Base-by-base conservation (phyloP, 1,140 invertebrate species). In the Drosophila mayri region DNA sequence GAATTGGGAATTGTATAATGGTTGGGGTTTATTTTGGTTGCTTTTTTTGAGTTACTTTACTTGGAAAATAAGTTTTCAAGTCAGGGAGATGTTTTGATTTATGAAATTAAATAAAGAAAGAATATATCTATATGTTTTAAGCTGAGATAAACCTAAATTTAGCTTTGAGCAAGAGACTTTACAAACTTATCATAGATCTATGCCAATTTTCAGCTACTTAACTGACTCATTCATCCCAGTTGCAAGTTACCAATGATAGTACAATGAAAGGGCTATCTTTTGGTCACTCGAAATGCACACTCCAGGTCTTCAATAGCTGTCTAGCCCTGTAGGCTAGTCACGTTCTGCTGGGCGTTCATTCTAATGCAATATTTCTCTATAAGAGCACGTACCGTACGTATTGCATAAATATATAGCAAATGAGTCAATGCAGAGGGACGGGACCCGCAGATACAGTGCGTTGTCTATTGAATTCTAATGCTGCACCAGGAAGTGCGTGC, bases 401-500 rank as follows among this genome's bases (percentile, higher is more conserved):
- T 70, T 49, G 73, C 78, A 81, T 81, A 86, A 86, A 88, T 76
- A 62, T 38, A 74, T 52, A 37, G 62, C 47, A 58, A 63, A 63
- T 81, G 61, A 54, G 30, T 67, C 30, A 68, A 67, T 55, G 47
- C 49, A 40, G 28, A 74, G 46, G 16, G 46, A 25, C 46, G 71
- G 66, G 57, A 71, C 65, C 67, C 16, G 47, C 66, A 43, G 62
- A 66, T 22, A 37, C 8, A 71, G 67, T 72, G 41, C 60, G 25
- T 46, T 63, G 67, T 68, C 85, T 78, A 90, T 72, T 88, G 85
- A 78, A 90, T 88, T 88, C 81, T 81, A 88, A 88, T 90, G 66
- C 37, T 74, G 59, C 74, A 90, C 85, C 84, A 88, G 85, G 84
- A 88, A 88, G 85, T 88, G 85, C 85, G 84, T 88, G 81, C 85